Conservation (phyloP, 2,888 invertebrate species). For the Automeris io region DNA sequence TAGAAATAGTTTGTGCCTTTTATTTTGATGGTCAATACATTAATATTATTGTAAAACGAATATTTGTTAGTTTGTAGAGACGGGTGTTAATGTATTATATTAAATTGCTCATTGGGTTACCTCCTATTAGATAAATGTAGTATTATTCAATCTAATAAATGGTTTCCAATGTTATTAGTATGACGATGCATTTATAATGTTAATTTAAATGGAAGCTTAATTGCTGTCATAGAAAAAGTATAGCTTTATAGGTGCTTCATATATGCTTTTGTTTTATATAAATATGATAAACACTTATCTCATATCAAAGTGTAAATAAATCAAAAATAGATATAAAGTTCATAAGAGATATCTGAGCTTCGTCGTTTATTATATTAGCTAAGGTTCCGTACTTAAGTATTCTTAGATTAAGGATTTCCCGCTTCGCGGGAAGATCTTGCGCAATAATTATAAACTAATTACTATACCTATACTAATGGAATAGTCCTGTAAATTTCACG, state of each 20-base stretch:
- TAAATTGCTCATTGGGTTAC: conserved; percentile 28
- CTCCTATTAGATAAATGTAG: conserved; percentile 19
- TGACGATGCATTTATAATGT: conserved; percentile 10
- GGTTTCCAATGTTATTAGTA: conserved; percentile 4
- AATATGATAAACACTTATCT: conserved; percentile 54
- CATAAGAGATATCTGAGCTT: conserved; percentile 75
- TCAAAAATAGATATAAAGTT: conserved; percentile 59
- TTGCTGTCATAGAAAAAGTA: conserved; percentile 27
- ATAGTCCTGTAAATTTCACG: conserved; percentile 74
- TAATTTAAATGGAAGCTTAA: conserved; percentile 22
- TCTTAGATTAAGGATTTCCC: conserved; percentile 58
- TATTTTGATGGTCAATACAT: background rate
- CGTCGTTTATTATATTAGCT: conserved; percentile 65
- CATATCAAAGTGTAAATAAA: conserved; percentile 73
- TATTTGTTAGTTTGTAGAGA: conserved; percentile 8
- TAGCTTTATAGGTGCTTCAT: conserved; percentile 53
- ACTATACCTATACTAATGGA: conserved; percentile 68
- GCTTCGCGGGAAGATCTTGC: conserved; percentile 53
- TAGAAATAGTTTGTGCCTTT: background rate
- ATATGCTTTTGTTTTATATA: conserved; percentile 49
- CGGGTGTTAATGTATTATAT: conserved; percentile 23
- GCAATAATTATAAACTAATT: conserved; percentile 74
- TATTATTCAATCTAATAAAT: conserved; percentile 22
- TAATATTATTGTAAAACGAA: background rate
- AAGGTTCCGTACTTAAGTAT: conserved; percentile 64